Percentiles rank a stretch among this genome's conserved stretches.
Evolutionary conservation across 1,140 invertebrate genomes (phyloP).

Genomic region (Phocides pigmalion): DNA sequence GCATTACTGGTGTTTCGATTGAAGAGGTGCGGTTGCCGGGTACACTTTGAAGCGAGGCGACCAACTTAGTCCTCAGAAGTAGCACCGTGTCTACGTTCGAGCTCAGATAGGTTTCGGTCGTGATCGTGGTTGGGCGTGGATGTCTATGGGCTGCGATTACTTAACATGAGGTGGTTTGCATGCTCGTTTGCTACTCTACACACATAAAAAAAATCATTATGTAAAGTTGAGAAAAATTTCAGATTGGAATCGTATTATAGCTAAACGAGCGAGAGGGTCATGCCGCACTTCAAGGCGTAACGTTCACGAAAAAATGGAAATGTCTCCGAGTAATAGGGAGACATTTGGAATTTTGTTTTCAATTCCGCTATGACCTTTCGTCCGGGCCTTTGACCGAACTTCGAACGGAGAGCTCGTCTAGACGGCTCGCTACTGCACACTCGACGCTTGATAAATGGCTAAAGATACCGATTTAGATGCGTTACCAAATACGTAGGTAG

Average conservation of each 20-base stretch:
- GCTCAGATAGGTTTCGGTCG: too few species aligned
- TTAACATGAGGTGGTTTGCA: too few species aligned
- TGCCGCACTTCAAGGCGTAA: not conserved
- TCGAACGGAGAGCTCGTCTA: constrained; percentile 67
- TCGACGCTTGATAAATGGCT: constrained; percentile 45
- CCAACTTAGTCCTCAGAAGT: too few species aligned
- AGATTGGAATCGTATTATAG: not conserved
- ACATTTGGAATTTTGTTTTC: constrained; percentile 59
- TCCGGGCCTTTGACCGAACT: constrained; percentile 71
- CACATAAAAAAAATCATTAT: too few species aligned
- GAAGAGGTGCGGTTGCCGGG: too few species aligned
- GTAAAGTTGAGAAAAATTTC: not conserved
- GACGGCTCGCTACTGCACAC: constrained; percentile 51
- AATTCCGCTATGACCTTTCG: constrained; percentile 68
- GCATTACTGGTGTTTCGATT: too few species aligned
- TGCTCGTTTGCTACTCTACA: too few species aligned
- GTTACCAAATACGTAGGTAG: constrained; percentile 29
- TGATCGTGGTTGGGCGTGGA: too few species aligned
- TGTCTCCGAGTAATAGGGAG: constrained; percentile 20
- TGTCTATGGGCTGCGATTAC: too few species aligned
- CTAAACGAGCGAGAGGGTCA: not conserved
- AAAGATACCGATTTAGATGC: constrained; percentile 37
- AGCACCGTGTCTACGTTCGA: too few species aligned
- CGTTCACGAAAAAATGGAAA: constrained; percentile 18
- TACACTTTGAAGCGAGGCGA: too few species aligned